Percentiles rank a stretch among this genome's conserved stretches.
These are phyloP conservation scores for Lepilemur septentrionalis DNA, from an alignment of 2,797 vertebrate genomes.

Conservation along the genomic window DNA sequence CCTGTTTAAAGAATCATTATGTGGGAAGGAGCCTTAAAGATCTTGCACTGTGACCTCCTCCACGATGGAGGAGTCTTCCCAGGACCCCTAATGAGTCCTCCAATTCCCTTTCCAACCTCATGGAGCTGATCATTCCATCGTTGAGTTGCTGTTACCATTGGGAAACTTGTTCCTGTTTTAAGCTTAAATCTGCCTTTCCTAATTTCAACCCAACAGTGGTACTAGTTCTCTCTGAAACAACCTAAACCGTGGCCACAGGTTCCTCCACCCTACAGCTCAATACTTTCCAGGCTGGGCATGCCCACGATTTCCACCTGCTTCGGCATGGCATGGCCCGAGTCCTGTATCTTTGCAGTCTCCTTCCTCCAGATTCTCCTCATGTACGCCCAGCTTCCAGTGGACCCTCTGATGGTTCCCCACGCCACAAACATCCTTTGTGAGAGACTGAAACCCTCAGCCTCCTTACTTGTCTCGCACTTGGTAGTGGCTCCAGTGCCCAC, in stretches of 20 bases:
- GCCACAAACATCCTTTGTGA: background rate
- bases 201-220: background rate
- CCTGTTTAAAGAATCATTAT: background rate
- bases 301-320: background rate
- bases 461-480: slow-evolving; percentile 98
- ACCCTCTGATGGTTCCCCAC: background rate
- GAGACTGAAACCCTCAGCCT: background rate
- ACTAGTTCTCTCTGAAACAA: background rate
- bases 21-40: background rate
- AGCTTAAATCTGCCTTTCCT: background rate
- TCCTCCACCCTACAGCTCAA: fast-evolving
- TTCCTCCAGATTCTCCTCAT: background rate
- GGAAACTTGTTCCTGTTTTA: background rate
- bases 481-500: slow-evolving; percentile 97
- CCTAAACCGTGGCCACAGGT: fast-evolving
- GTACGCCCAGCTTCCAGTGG: background rate
- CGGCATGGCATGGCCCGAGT: fast-evolving
- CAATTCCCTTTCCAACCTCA: background rate
- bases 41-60: background rate
- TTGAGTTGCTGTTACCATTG: background rate
- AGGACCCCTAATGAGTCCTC: background rate
- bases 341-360: background rate
- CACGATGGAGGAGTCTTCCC: background rate
- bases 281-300: background rate
- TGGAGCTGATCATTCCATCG: background rate